These are phyloP conservation scores for Zingel zingel DNA, from an alignment of 2,113 vertebrate species.

Conservation along the genomic window DNA sequence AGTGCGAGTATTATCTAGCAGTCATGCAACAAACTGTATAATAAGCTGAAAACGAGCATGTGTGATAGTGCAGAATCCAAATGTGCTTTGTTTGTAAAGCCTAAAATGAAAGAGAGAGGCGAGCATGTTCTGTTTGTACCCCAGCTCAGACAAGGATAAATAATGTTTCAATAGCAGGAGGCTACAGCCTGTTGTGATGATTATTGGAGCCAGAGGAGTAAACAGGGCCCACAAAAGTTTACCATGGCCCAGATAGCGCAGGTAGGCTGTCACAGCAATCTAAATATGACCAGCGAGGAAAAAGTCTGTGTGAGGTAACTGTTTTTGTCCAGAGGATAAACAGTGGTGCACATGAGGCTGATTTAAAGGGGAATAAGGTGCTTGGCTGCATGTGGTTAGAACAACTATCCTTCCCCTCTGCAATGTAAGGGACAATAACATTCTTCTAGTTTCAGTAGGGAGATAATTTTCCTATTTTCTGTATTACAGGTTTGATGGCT, in stretches of 20 bases:
- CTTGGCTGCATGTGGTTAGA: slow-evolving; percentile 47
- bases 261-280: slow-evolving; percentile 74
- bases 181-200: slow-evolving; percentile 72
- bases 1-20: slow-evolving; percentile 7
- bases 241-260: slow-evolving; percentile 76
- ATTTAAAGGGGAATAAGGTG: slow-evolving; percentile 58
- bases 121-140: slow-evolving; percentile 67
- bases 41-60: slow-evolving; percentile 26
- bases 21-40: slow-evolving; percentile 35
- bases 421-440: slow-evolving; percentile 9
- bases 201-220: slow-evolving; percentile 76
- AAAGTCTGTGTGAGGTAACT: slow-evolving; percentile 52
- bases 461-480: background rate
- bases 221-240: slow-evolving; percentile 71
- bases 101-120: slow-evolving; percentile 7
- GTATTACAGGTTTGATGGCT: no score
- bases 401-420: slow-evolving; percentile 16
- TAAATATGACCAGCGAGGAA: slow-evolving; percentile 65
- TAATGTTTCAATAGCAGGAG: slow-evolving; percentile 55
- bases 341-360: slow-evolving; percentile 59
- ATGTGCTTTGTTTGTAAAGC: slow-evolving; percentile 41
- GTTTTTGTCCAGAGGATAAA: slow-evolving; percentile 74
- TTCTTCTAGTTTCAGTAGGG: background rate
- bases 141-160: slow-evolving; percentile 63
- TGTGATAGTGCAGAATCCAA: slow-evolving; percentile 13